phyloP scores from a whole-genome alignment of 1,140 invertebrate genomes.

The Musca vetustissima region DNA sequence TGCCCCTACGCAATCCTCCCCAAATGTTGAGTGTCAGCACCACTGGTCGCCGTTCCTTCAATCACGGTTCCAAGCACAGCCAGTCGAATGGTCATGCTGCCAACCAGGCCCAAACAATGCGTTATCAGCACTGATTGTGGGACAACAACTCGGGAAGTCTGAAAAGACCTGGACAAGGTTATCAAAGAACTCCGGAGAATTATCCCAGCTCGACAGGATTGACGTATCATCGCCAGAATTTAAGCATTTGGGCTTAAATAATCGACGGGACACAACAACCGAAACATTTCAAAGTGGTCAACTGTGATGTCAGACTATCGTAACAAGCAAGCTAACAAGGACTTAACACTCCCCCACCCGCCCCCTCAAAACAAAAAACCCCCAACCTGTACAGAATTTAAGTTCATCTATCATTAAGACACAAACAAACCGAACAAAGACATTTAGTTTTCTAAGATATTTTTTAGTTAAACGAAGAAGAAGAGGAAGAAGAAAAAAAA shows the following conservation, averaged over 20 bases:
- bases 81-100: constrained; percentile 35
- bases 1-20: constrained; percentile 48
- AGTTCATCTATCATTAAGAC: background rate
- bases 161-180: background rate
- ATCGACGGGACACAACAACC: too few species aligned
- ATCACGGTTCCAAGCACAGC: constrained; percentile 23
- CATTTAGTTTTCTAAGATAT: constrained; percentile 2
- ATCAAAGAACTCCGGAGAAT: background rate
- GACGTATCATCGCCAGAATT: constrained; percentile 43
- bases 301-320: constrained; percentile 24
- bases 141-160: constrained; percentile 25
- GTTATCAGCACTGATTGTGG: constrained; percentile 42
- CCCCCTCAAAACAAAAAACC: background rate
- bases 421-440: constrained; percentile 22
- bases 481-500: too few species aligned
- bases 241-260: constrained; percentile 47
- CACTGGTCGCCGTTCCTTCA: constrained; percentile 46
- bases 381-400: constrained; percentile 16
- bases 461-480: background rate
- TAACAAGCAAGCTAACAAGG: background rate
- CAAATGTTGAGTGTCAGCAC: constrained; percentile 37
- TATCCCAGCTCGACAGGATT: background rate
- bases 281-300: background rate
- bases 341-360: background rate
- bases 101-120: background rate